These are phyloP conservation scores for Euura saliciscinereae DNA, from an alignment of 1,140 invertebrate genomes.

Conservation along the genomic window DNA sequence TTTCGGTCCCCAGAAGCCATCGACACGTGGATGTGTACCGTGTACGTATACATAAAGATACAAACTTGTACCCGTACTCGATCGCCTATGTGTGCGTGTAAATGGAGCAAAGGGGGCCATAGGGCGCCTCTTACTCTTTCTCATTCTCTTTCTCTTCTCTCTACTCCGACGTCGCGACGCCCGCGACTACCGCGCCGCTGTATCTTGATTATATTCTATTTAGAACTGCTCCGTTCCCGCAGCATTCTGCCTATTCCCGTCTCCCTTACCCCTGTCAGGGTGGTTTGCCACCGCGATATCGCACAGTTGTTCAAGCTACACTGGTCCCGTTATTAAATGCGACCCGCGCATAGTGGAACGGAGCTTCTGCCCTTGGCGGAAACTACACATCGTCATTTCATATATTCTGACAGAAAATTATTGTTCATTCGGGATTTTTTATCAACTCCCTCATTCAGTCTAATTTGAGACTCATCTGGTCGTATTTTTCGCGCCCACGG, in stretches of 20 bases:
- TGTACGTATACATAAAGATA: too few relatives aligned
- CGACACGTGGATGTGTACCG: too few relatives aligned
- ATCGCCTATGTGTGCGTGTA: not conserved
- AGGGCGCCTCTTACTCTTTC: not conserved
- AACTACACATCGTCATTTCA: too few relatives aligned
- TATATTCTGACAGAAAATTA: too few relatives aligned
- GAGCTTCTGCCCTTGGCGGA: too few relatives aligned
- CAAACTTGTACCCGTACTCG: too few relatives aligned
- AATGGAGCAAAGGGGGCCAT: constrained; percentile 27
- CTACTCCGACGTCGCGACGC: not conserved
- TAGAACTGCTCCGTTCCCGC: constrained; percentile 27
- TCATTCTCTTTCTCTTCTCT: not conserved
- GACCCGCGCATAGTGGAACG: not conserved
- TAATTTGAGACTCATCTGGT: not conserved
- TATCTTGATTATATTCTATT: constrained; percentile 45
- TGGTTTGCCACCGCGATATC: constrained; percentile 3
- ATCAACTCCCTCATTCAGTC: too few relatives aligned
- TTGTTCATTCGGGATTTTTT: too few relatives aligned
- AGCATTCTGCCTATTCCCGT: constrained; percentile 33
- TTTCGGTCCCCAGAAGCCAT: too few relatives aligned
- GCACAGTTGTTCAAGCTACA: constrained; percentile 8
- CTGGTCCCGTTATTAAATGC: constrained; percentile 12
- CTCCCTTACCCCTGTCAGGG: not conserved
- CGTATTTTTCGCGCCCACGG: constrained; percentile 29
- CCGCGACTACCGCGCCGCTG: constrained; percentile 22